phyloP scores from a whole-genome alignment of 2,888 invertebrate species.

The Drosophila niveifrons region DNA sequence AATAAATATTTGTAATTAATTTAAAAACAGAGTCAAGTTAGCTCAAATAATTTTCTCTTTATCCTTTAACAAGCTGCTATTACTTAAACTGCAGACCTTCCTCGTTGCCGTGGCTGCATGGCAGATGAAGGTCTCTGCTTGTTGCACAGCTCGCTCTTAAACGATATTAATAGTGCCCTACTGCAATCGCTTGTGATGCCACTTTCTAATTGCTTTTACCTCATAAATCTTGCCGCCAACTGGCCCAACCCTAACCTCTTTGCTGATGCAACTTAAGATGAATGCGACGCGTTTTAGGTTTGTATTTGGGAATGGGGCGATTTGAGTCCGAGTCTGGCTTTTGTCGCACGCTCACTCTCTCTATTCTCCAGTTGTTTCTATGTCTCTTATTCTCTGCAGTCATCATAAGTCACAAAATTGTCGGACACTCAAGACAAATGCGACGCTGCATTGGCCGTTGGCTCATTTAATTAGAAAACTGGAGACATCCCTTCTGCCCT shows the following conservation, averaged over 20 bases:
- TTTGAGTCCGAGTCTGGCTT: slow-evolving; percentile 15
- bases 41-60: not conserved
- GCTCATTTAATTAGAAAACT: slow-evolving; percentile 77
- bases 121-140: slow-evolving; percentile 7
- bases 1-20: slow-evolving; percentile 6
- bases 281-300: slow-evolving; percentile 32
- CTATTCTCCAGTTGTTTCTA: not conserved
- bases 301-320: slow-evolving; percentile 1
- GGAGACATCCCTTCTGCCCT: slow-evolving; percentile 37
- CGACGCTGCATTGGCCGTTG: slow-evolving; percentile 66
- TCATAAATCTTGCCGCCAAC: slow-evolving; percentile 68
- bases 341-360: slow-evolving; percentile 31
- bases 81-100: not conserved
- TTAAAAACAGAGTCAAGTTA: not conserved
- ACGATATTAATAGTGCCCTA: slow-evolving; percentile 65
- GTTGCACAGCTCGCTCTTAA: slow-evolving; percentile 28
- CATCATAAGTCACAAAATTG: slow-evolving; percentile 78
- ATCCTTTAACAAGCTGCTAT: slow-evolving; percentile 1
- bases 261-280: slow-evolving; percentile 33
- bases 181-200: slow-evolving; percentile 73
- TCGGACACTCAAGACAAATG: slow-evolving; percentile 77
- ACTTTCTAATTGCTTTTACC: slow-evolving; percentile 79
- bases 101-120: slow-evolving; percentile 2
- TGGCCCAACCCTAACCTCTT: slow-evolving; percentile 3
- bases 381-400: slow-evolving; percentile 56